Conservation (phyloP, 2,113 vertebrate genomes). For the Procapra przewalskii region DNA sequence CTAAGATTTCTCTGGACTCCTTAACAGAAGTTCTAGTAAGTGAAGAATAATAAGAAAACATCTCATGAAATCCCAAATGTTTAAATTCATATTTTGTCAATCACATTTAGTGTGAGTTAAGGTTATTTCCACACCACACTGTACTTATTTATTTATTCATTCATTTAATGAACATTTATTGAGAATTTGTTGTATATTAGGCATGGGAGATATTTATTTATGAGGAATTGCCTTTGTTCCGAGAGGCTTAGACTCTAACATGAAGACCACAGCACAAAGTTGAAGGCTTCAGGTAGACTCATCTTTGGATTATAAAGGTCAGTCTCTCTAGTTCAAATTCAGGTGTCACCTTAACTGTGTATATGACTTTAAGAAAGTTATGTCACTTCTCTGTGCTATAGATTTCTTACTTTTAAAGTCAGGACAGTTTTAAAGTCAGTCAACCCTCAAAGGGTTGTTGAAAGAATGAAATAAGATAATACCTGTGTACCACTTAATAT, state of each 20-base stretch:
- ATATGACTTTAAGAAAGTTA: not conserved
- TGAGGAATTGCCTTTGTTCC: not conserved
- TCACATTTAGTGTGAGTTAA: not conserved
- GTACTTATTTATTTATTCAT: not conserved
- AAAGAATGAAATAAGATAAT: not conserved
- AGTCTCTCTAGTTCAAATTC: not conserved
- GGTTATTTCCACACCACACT: not conserved
- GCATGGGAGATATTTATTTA: not conserved
- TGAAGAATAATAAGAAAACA: not conserved
- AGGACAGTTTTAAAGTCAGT: too few relatives aligned
- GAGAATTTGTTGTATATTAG: not conserved
- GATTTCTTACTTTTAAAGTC: not conserved
- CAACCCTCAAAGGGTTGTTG: not conserved
- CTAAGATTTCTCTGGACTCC: too few relatives aligned
- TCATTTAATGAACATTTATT: not conserved
- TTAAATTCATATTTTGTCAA: not conserved
- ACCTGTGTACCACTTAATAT: not conserved
- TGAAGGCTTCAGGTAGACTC: not conserved
- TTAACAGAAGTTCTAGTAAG: not conserved
- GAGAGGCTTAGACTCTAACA: not conserved
- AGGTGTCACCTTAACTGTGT: not conserved
- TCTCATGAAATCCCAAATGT: not conserved
- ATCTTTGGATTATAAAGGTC: not conserved
- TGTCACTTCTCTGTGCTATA: not conserved
- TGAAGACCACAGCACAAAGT: not conserved